phyloP scores from a whole-genome alignment of 2,888 invertebrate species.

The Machimus rusticus region DNA sequence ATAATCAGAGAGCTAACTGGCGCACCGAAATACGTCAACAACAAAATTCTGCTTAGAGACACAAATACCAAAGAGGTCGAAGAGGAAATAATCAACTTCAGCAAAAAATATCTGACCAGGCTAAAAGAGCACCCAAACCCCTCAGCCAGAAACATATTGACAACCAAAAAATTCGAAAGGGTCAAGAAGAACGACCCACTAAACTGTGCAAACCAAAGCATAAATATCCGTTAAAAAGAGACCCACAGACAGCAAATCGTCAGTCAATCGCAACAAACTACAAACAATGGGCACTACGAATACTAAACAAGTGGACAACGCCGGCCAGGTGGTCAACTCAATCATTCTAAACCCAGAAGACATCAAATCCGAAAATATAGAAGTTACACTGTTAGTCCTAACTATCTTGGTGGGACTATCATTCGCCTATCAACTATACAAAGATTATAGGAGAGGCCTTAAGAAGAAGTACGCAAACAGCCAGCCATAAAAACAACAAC shows the following conservation, averaged over 20 bases:
- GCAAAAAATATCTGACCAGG: background rate
- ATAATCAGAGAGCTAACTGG: no score
- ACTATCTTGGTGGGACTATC: background rate
- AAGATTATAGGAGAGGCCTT: no score
- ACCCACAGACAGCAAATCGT: no score
- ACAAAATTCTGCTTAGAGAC: no score
- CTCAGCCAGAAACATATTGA: no score
- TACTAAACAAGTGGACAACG: background rate
- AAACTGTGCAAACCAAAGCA: background rate
- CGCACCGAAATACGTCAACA: no score
- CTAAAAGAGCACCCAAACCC: no score
- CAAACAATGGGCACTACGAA: background rate
- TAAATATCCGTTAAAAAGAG: background rate
- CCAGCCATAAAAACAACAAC: no score
- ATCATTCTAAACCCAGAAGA: background rate
- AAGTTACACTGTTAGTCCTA: background rate
- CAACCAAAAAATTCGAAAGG: background rate
- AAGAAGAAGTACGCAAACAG: no score
- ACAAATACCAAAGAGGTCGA: no score
- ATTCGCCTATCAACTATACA: no score
- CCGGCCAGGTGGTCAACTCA: background rate
- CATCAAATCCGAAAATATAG: background rate
- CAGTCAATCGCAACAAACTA: background rate
- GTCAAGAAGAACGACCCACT: background rate
- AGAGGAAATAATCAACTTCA: background rate